These are phyloP conservation scores for Nasonia giraulti DNA, from an alignment of 1,140 invertebrate genomes.

Conservation along the genomic window DNA sequence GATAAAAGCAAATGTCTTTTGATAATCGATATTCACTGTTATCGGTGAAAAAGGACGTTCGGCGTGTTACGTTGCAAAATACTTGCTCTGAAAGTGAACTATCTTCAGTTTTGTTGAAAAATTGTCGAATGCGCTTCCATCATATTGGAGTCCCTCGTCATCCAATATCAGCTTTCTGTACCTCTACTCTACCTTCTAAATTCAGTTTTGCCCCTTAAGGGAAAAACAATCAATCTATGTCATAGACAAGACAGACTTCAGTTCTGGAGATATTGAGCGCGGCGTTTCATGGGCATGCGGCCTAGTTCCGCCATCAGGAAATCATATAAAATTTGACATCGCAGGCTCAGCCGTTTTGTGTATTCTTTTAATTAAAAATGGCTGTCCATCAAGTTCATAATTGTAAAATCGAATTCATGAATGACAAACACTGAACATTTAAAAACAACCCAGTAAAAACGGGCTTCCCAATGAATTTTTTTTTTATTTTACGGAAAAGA, in stretches of 20 bases:
- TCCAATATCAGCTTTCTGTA: not conserved
- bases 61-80: not conserved
- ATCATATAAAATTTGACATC: not conserved
- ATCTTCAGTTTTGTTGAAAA: conserved; percentile 13
- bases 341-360: too few relatives aligned
- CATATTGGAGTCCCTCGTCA: not conserved
- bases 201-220: conserved; percentile 11
- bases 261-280: not conserved
- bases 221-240: conserved; percentile 25
- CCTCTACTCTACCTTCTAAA: not conserved
- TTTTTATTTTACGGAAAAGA: too few relatives aligned
- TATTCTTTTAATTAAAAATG: too few relatives aligned
- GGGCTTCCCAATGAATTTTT: too few relatives aligned
- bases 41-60: not conserved
- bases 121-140: not conserved
- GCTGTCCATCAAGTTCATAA: too few relatives aligned
- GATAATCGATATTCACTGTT: not conserved
- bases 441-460: too few relatives aligned
- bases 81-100: not conserved
- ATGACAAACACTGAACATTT: too few relatives aligned
- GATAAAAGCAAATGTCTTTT: too few relatives aligned
- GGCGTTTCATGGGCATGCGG: not conserved
- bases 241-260: not conserved
- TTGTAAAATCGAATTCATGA: too few relatives aligned
- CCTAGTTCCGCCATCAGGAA: not conserved